Conservation (phyloP, 1,140 invertebrate genomes). For the Saccostrea echinata region DNA sequence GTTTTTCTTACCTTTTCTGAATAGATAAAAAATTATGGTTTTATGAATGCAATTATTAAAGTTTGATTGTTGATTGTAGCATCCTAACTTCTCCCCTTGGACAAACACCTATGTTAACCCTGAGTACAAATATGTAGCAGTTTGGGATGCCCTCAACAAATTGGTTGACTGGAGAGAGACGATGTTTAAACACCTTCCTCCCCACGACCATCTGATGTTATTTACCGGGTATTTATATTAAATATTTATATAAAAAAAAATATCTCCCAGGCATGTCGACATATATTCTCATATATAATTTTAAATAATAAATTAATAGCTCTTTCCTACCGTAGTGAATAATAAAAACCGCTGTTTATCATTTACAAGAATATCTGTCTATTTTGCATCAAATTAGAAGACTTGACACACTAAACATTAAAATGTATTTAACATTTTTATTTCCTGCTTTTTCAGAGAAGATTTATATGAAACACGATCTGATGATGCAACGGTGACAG, state of each 20-base stretch:
- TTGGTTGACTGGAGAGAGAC: slow-evolving; percentile 49
- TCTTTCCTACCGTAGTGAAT: too few species aligned
- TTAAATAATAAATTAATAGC: not conserved
- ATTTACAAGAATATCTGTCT: not conserved
- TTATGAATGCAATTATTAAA: not conserved
- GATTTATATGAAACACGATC: slow-evolving; percentile 29
- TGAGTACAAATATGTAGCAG: slow-evolving; percentile 11
- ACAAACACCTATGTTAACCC: not conserved
- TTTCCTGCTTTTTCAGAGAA: slow-evolving; percentile 18
- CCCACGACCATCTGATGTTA: slow-evolving; percentile 58
- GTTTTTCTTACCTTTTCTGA: not conserved
- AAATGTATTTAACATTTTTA: not conserved
- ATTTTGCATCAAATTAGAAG: not conserved
- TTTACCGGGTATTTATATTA: slow-evolving; percentile 53
- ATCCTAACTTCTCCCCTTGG: slow-evolving; percentile 49
- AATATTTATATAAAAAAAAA: not conserved
- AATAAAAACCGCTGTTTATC: not conserved
- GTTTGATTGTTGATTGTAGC: not conserved
- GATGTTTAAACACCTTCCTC: slow-evolving; percentile 34
- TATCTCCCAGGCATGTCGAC: too few species aligned
- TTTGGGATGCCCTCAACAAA: slow-evolving; percentile 41
- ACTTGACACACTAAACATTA: not conserved
- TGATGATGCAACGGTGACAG: slow-evolving; percentile 37
- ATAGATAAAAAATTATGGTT: not conserved
- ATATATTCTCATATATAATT: too few species aligned